phyloP scores from a whole-genome alignment of 1,140 invertebrate genomes.

The Caenorhabditis remanei region DNA sequence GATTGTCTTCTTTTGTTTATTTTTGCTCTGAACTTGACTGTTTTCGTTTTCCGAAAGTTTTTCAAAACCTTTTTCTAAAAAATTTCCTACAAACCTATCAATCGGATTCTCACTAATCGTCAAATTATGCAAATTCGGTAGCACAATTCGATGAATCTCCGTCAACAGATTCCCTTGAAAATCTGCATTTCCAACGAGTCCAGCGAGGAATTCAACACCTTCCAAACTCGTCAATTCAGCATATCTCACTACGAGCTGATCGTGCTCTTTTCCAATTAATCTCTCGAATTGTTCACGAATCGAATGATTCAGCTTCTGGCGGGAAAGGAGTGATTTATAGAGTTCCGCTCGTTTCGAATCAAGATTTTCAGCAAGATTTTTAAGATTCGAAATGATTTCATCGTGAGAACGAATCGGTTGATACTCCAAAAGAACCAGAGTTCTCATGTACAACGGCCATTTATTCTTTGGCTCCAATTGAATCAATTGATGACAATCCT shows the following conservation, averaged over 20 bases:
- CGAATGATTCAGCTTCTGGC: slow-evolving; percentile 23
- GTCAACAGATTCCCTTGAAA: slow-evolving; percentile 55
- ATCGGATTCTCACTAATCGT: slow-evolving; percentile 63
- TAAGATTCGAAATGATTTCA: slow-evolving; percentile 50
- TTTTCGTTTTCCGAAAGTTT: too few relatives aligned
- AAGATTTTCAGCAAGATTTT: not conserved
- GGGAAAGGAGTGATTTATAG: slow-evolving; percentile 19
- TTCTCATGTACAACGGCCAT: slow-evolving; percentile 49
- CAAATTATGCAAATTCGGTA: slow-evolving; percentile 47
- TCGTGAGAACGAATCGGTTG: slow-evolving; percentile 10
- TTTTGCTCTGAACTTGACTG: too few relatives aligned
- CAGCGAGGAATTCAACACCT: slow-evolving; percentile 50
- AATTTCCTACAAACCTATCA: slow-evolving; percentile 4
- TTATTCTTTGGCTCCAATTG: slow-evolving; percentile 30
- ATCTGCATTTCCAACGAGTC: slow-evolving; percentile 38
- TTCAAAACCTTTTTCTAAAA: too few relatives aligned
- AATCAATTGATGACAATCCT: slow-evolving; percentile 2
- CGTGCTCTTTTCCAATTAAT: not conserved
- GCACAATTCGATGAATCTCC: slow-evolving; percentile 41
- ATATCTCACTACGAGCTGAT: not conserved
- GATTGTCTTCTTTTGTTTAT: too few relatives aligned
- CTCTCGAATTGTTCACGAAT: slow-evolving; percentile 39
- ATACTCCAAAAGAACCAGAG: slow-evolving; percentile 34
- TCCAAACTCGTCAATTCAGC: slow-evolving; percentile 49
- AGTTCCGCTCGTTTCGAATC: slow-evolving; percentile 55